phyloP scores from a whole-genome alignment of 2,797 vertebrate species.

The Acanthiza pusilla region DNA sequence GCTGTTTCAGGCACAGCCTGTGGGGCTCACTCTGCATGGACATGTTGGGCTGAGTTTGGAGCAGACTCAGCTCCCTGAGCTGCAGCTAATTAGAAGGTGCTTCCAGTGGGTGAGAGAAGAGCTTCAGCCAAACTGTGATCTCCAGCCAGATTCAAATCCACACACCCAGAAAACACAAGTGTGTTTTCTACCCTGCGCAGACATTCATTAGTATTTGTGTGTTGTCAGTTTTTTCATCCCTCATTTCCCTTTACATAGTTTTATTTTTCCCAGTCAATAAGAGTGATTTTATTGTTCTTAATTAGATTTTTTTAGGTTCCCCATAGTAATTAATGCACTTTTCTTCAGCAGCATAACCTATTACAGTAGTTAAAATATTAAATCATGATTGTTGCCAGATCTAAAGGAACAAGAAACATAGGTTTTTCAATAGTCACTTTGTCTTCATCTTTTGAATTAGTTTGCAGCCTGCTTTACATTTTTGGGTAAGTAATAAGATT shows the following conservation, averaged over 20 bases:
- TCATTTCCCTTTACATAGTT: slow-evolving; percentile 35
- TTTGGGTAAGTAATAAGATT: slow-evolving; percentile 56
- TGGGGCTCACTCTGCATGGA: not conserved
- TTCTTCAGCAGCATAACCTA: slow-evolving; percentile 47
- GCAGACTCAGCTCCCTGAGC: not conserved
- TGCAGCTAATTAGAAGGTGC: not conserved
- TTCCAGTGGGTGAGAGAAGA: not conserved
- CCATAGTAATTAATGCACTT: slow-evolving; percentile 60
- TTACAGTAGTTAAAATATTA: slow-evolving; percentile 58
- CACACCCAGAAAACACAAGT: not conserved
- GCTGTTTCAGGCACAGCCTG: not conserved
- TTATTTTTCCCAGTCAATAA: slow-evolving; percentile 63
- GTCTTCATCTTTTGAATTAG: slow-evolving; percentile 61
- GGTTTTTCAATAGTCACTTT: slow-evolving; percentile 40
- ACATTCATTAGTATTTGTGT: slow-evolving; percentile 23
- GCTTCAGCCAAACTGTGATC: not conserved
- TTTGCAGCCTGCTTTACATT: slow-evolving; percentile 48
- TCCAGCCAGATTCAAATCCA: not conserved
- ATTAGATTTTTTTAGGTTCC: slow-evolving; percentile 48
- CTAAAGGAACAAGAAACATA: slow-evolving; percentile 30
- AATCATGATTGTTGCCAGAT: slow-evolving; percentile 52
- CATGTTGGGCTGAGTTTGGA: not conserved
- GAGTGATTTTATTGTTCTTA: slow-evolving; percentile 57
- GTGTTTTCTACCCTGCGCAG: not conserved
- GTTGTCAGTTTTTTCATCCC: slow-evolving; percentile 18